Conservation (phyloP, 2,113 vertebrate genomes). For the Bambusicola thoracicus region DNA sequence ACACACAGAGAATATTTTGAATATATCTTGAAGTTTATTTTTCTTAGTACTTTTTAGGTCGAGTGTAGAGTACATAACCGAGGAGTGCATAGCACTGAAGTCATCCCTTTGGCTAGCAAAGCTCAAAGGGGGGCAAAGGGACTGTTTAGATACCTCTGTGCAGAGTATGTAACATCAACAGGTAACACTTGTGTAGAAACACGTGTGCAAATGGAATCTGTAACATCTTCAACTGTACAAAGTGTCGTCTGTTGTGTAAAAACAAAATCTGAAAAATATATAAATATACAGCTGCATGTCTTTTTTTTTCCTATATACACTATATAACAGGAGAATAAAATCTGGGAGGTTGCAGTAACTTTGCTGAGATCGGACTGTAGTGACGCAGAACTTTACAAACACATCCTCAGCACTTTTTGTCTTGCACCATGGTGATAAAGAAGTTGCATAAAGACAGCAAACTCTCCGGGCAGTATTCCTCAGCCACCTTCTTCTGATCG, state of each 20-base stretch:
- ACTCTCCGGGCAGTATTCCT: constrained; percentile 83
- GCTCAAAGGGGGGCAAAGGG: background rate
- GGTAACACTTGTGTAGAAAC: background rate
- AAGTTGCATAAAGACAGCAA: constrained; percentile 86
- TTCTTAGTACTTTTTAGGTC: background rate
- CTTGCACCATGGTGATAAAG: constrained; percentile 86
- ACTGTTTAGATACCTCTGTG: background rate
- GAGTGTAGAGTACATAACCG: background rate
- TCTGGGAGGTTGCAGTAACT: background rate
- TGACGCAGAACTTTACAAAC: background rate
- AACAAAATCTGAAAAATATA: constrained; percentile 61
- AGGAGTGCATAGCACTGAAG: constrained; percentile 47
- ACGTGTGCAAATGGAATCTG: background rate
- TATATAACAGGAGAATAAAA: background rate
- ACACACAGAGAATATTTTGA: background rate
- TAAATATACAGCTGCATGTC: background rate
- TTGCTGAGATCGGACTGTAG: background rate
- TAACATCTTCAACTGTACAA: background rate
- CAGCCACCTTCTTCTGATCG: constrained; percentile 77
- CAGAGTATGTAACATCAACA: background rate
- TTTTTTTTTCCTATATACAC: constrained; percentile 6
- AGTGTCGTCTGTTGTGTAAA: background rate
- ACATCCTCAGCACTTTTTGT: constrained; percentile 78
- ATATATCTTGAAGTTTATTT: constrained; percentile 69
- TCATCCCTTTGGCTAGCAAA: constrained; percentile 4